These are phyloP conservation scores for Drosophila aldrichi DNA, from an alignment of 2,888 invertebrate genomes.

Conservation along the genomic window DNA sequence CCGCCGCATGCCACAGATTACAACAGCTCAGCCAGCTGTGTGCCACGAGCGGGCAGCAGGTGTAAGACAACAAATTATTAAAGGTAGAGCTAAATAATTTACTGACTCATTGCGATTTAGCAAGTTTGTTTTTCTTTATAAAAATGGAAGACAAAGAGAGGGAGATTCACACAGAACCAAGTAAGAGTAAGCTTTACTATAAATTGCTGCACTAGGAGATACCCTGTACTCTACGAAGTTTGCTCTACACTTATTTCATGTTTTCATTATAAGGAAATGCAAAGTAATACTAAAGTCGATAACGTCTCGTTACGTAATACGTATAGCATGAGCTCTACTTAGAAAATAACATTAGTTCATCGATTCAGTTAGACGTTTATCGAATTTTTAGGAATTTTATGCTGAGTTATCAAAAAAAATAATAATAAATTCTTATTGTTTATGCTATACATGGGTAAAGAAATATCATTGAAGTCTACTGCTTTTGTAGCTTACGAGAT, in stretches of 20 bases:
- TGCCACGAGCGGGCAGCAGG: slow-evolving; percentile 35
- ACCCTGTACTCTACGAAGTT: background rate
- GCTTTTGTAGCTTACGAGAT: no score
- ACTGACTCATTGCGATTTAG: background rate
- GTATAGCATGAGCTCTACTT: background rate
- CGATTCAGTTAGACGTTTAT: background rate
- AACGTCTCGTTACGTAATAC: background rate
- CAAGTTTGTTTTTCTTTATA: background rate
- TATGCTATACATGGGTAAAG: no score
- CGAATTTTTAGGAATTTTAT: no score
- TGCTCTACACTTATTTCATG: no score
- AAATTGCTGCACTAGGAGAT: background rate
- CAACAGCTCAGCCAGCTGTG: slow-evolving; percentile 43
- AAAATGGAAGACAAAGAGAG: background rate
- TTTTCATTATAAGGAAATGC: background rate
- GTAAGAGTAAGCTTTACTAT: background rate
- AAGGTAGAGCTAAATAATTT: background rate
- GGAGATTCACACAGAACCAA: background rate
- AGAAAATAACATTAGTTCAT: background rate
- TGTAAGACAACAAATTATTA: slow-evolving; percentile 6
- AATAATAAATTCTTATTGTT: no score
- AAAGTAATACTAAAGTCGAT: no score
- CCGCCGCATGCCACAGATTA: slow-evolving; percentile 51
- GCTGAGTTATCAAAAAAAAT: no score
- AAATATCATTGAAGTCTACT: no score